A percentile compares a stretch with the other conserved stretches of the same genome.
phyloP scores from a whole-genome alignment of 2,888 invertebrate species.

The Ptilodon capucinus region DNA sequence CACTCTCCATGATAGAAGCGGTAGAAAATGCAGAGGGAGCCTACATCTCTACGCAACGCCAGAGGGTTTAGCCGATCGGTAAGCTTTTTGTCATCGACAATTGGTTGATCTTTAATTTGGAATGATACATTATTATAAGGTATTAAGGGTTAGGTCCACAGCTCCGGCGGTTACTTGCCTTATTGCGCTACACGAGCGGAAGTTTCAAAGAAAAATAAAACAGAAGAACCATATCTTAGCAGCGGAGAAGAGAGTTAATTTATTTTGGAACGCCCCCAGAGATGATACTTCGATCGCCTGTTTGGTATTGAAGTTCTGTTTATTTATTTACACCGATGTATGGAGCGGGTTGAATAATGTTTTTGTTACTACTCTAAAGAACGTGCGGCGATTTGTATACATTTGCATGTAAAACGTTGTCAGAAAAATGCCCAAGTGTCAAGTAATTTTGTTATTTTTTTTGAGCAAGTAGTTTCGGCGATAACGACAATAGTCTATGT shows the following conservation, averaged over 20 bases:
- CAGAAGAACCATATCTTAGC: constrained; percentile 40
- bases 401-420: too few species aligned
- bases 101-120: neutral
- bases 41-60: too few species aligned
- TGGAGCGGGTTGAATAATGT: neutral
- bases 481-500: too few species aligned
- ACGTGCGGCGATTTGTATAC: too few species aligned
- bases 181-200: constrained; percentile 18
- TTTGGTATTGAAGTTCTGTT: constrained; percentile 8
- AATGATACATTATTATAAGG: neutral
- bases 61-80: too few species aligned
- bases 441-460: too few species aligned
- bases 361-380: too few species aligned
- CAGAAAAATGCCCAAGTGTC: too few species aligned
- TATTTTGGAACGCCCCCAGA: constrained; percentile 31
- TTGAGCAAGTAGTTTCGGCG: too few species aligned
- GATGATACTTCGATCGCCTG: constrained; percentile 2
- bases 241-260: constrained; percentile 29
- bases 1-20: too few species aligned
- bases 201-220: constrained; percentile 49
- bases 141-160: constrained; percentile 25
- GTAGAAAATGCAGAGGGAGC: too few species aligned
- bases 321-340: constrained; percentile 12
- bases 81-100: too few species aligned
- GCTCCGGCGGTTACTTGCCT: constrained; percentile 19